Conservation (phyloP, 2,888 invertebrate genomes). For the Drosophila mayaguana region DNA sequence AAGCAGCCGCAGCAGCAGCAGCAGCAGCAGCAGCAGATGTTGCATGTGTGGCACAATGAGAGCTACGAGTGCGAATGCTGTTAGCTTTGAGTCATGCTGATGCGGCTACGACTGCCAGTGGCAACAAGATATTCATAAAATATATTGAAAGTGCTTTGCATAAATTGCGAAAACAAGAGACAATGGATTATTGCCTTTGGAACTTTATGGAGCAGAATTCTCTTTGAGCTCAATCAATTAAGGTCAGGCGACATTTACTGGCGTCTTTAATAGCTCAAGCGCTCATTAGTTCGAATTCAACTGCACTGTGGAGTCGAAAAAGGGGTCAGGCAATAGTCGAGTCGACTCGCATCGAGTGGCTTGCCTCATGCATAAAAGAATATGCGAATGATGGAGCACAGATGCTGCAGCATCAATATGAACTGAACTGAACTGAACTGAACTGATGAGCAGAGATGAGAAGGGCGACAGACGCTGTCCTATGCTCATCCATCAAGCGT, state of each 20-base stretch:
- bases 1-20: conserved; percentile 20
- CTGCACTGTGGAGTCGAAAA: not conserved
- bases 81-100: conserved; percentile 18
- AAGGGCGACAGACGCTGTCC: conserved; percentile 31
- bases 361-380: conserved; percentile 63
- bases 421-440: conserved; percentile 17
- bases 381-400: conserved; percentile 59
- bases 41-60: conserved; percentile 58
- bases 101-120: conserved; percentile 22
- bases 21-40: conserved; percentile 63
- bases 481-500: conserved; percentile 61
- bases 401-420: conserved; percentile 31
- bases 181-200: conserved; percentile 39
- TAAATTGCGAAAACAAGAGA: conserved; percentile 55
- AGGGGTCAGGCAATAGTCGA: not conserved
- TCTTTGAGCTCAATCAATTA: conserved; percentile 52
- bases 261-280: conserved; percentile 1
- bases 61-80: conserved; percentile 11
- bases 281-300: conserved; percentile 54
- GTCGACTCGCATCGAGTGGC: conserved; percentile 17
- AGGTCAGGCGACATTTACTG: conserved; percentile 41
- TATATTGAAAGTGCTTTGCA: conserved; percentile 71
- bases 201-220: conserved; percentile 2
- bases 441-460: conserved; percentile 19
- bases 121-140: conserved; percentile 62